Base-by-base conservation (phyloP, 92 coral and sea anemone genomes). In the Hydrozoanthus gracilis region DNA sequence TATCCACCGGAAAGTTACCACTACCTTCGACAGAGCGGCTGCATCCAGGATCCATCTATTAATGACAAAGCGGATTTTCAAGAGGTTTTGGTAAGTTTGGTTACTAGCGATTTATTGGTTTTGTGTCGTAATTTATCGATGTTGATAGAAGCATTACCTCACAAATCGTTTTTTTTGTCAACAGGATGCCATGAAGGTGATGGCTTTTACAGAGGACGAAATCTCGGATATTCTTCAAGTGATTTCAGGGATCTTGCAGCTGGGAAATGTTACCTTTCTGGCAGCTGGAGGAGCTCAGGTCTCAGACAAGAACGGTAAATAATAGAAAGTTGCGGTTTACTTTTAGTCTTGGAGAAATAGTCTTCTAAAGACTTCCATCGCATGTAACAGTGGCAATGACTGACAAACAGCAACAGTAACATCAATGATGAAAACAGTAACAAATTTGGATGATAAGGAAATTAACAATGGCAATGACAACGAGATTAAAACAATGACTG, bases 281-380 rank as follows among this genome's bases (percentile, higher is more conserved):
- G 88, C 98, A 3, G 98, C 95, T 8, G 94, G 96, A 13, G 99
- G 99, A 18, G 99, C 99, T 44, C 98, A 96, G 78, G 93, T 96
- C 12, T 89, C 96, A 11, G 99, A 96, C 60, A 96, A 95, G 86
- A 93, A 86, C 67, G 94, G 99, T 96, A 88, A 51, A 94, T 76
- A 8, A 2, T 8, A 7, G 5, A 10, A 56, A 4, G 55, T 20
- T 46, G 18, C 8, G 47, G 3, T 49, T 8, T 75, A 49, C 0
- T 20, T 49, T 2, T 5, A 16, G 5, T n/a, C 8, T 27, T 27
- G 39, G 39, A 27, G 39, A 27, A n/a, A 27, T 27, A 27, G 39
- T 0, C 39, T 27, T 27, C 39, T 0, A 2, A 27, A 27, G 39
- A 27, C 39, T 27, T 27, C 39, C 39, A 27, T 27, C 39, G 39